Evolutionary conservation across 2,113 vertebrate genomes (phyloP), one percentile per base, ranked within the genome.

Genomic region (Ameiurus melas): DNA sequence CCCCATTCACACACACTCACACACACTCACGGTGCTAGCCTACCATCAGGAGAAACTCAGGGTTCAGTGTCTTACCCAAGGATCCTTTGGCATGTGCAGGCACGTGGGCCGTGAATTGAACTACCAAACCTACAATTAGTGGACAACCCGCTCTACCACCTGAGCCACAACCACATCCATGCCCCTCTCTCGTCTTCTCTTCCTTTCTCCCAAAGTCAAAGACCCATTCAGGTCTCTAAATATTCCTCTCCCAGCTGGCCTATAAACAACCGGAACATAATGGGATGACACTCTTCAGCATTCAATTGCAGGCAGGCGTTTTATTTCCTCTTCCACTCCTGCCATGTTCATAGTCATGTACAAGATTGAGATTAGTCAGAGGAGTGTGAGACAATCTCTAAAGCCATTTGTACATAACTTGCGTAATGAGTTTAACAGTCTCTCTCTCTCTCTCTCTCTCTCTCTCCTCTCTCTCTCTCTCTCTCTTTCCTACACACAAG

Each of bases 381-480:
- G n/a, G 7, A 55, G 81, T 43, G 77, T 51, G 83, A 88, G 47
- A 39, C 55, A 43, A 84, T 85, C 80, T 91, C 79, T 86, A 85
- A 86, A 88, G 71, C 62, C 66, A 87, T 86, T 88, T 88, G 80
- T 68, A 47, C 33, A 84, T 57, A 84, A 84, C 68, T 27, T 85
- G 79, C 85, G 88, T 91, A 91, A 92, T 89, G 90, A 92, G 77
- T 89, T 36, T 43, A 43, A 43, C 6, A 43, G 43, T 43, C 39
- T 43, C 36, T 75, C 22, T 55, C 30, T 30, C 86, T 60, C 19
- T 87, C 79, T 36, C 2, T 36, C 36, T 73, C 64, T 58, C 39
- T 73, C 86, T 83, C 70, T 78, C n/a, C n/a, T n/a, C n/a, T n/a
- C n/a, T 83, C 39, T 88, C 51, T 82, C 36, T 73, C 64, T 58